A percentile compares a stretch with the other conserved stretches of the same genome.
Conservation (phyloP, 2,113 vertebrate species). For the Phodopus roborovskii region DNA sequence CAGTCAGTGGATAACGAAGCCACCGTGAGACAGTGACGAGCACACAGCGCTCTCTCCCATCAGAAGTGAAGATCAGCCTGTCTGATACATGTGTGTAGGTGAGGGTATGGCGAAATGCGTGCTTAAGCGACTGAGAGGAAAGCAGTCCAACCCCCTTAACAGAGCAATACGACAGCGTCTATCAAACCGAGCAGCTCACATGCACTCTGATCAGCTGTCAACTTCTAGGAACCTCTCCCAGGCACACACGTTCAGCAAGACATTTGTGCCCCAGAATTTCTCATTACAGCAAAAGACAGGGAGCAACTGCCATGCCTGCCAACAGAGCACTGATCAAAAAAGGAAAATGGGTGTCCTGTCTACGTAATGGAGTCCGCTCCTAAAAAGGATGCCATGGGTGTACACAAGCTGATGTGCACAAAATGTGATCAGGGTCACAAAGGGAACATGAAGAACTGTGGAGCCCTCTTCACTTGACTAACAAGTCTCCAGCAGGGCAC, state of each 20-base stretch:
- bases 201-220: not conserved
- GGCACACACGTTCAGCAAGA: accelerated
- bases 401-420: not conserved
- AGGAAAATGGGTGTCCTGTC: accelerated
- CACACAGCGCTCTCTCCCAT: not conserved
- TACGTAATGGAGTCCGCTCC: not conserved
- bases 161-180: not conserved
- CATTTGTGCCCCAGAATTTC: no score
- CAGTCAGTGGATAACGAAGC: not conserved
- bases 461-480: not conserved
- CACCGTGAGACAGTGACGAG: not conserved
- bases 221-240: not conserved
- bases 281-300: not conserved
- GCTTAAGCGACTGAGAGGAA: not conserved
- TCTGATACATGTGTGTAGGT: not conserved
- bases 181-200: not conserved
- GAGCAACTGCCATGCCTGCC: not conserved
- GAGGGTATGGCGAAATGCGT: not conserved
- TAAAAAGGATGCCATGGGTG: not conserved
- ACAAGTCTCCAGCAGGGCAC: not conserved
- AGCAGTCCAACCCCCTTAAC: not conserved
- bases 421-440: not conserved
- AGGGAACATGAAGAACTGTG: not conserved
- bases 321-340: not conserved
- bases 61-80: not conserved